phyloP scores from a whole-genome alignment of 2,888 invertebrate genomes.

The Alcis repandata region DNA sequence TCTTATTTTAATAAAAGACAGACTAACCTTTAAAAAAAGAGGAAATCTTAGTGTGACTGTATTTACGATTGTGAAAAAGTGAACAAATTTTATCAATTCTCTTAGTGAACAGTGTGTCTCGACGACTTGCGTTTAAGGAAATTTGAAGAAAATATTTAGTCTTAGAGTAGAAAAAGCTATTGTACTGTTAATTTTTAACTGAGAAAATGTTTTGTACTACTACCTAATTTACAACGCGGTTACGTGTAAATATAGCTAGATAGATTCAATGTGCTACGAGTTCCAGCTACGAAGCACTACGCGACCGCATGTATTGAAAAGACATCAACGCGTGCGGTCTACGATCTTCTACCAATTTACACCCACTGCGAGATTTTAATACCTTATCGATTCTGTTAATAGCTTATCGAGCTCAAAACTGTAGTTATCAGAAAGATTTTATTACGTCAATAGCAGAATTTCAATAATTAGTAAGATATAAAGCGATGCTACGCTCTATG shows the following conservation, averaged over 20 bases:
- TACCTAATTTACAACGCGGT: neutral
- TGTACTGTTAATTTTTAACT: too few relatives aligned
- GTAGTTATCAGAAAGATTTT: constrained; percentile 2
- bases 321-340: constrained; percentile 79
- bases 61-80: too few relatives aligned
- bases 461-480: constrained; percentile 1
- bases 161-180: too few relatives aligned
- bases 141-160: too few relatives aligned
- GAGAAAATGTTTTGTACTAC: too few relatives aligned
- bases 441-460: neutral
- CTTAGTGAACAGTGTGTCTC: too few relatives aligned
- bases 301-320: constrained; percentile 54
- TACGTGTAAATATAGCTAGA: neutral
- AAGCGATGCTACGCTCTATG: neutral
- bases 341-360: constrained; percentile 38
- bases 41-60: too few relatives aligned
- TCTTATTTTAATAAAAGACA: too few relatives aligned
- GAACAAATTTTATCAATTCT: too few relatives aligned
- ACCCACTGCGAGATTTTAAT: constrained; percentile 26
- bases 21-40: too few relatives aligned
- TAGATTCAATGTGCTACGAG: neutral
- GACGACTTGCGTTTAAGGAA: too few relatives aligned
- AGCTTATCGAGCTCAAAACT: constrained; percentile 1
- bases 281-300: constrained; percentile 45
- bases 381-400: constrained; percentile 11